Conservation (phyloP, 2,888 invertebrate species). For the Perizoma flavofasciatum region DNA sequence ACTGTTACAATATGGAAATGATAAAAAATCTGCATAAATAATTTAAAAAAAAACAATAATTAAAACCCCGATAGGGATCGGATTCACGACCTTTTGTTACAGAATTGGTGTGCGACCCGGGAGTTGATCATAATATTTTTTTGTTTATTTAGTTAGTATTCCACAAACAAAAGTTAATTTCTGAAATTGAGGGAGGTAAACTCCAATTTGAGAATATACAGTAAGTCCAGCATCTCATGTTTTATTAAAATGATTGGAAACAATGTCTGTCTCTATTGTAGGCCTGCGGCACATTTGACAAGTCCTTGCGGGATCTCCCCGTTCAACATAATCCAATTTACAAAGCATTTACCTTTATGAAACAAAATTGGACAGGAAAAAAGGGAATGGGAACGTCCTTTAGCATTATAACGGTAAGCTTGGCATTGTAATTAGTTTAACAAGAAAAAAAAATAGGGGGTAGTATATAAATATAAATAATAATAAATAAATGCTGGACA, state of each 20-base stretch:
- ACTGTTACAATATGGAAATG: no score
- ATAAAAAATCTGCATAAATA: no score
- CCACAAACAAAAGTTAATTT: background rate
- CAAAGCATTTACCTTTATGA: constrained; percentile 50
- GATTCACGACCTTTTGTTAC: no score
- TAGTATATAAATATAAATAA: no score
- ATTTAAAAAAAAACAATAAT: no score
- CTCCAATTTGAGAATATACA: background rate
- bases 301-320: constrained; percentile 47
- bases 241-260: constrained; percentile 32
- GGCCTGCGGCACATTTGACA: constrained; percentile 36
- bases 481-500: no score
- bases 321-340: constrained; percentile 52
- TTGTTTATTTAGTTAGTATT: no score
- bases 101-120: no score
- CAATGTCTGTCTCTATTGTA: constrained; percentile 34
- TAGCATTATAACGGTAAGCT: constrained; percentile 26
- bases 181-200: background rate
- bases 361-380: constrained; percentile 47
- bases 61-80: no score
- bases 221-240: background rate
- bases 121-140: no score
- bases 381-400: constrained; percentile 41
- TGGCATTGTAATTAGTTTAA: constrained; percentile 31
- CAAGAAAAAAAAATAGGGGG: constrained; percentile 10